phyloP scores from a whole-genome alignment of 2,797 vertebrate species.

The Odontamblyopus rebecca region DNA sequence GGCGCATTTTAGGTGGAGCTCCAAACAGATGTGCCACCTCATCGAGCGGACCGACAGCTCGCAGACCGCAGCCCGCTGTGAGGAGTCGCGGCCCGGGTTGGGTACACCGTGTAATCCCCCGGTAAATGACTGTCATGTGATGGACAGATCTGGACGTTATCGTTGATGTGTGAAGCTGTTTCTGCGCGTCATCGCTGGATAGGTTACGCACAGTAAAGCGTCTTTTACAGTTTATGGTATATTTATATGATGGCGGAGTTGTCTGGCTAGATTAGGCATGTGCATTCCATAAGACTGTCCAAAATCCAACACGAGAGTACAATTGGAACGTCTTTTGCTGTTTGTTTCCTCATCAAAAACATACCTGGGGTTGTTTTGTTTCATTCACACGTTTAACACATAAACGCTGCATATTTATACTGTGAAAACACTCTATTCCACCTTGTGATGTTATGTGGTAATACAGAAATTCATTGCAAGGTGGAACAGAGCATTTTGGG shows the following conservation, averaged over 20 bases:
- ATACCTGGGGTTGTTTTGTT: too few species aligned
- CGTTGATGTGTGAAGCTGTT: background rate
- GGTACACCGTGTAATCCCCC: background rate
- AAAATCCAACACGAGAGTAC: too few species aligned
- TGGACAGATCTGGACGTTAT: too few species aligned
- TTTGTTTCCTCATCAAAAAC: too few species aligned
- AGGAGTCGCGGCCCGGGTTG: background rate
- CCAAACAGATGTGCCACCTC: slow-evolving; percentile 75
- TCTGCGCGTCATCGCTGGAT: background rate
- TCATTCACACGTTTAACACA: too few species aligned
- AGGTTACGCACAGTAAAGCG: background rate
- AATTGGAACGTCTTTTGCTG: too few species aligned
- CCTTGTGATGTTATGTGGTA: too few species aligned
- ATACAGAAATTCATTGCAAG: too few species aligned
- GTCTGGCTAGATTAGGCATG: background rate
- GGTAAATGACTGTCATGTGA: background rate
- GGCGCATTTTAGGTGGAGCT: slow-evolving; percentile 3
- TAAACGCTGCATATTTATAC: too few species aligned
- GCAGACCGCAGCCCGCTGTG: slow-evolving; percentile 28
- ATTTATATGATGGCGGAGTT: background rate
- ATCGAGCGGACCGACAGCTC: slow-evolving; percentile 44
- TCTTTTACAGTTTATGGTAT: background rate
- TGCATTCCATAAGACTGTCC: too few species aligned
- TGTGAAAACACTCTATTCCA: too few species aligned
- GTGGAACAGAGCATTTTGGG: too few species aligned